Conservation (phyloP, 1,140 invertebrate genomes). For the Sweltsa coloradensis region DNA sequence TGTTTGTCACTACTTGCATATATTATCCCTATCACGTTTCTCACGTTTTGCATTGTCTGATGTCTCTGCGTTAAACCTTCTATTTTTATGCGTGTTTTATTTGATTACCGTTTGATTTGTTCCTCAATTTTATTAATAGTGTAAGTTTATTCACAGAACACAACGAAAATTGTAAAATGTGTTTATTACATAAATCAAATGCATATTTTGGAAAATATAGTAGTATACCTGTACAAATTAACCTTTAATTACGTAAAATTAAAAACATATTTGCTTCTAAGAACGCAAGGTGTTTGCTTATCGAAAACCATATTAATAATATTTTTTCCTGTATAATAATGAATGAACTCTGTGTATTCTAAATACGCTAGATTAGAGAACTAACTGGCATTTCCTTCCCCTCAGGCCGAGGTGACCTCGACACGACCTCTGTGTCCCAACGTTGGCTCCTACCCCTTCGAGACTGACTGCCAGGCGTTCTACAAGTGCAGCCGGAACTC, state of each 20-base stretch:
- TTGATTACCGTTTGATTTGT: too few relatives aligned
- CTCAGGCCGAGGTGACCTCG: constrained; percentile 46
- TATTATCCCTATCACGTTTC: too few relatives aligned
- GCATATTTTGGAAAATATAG: not conserved
- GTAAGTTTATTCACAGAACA: too few relatives aligned
- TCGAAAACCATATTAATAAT: not conserved
- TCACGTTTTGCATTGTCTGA: too few relatives aligned
- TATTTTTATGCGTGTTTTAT: too few relatives aligned
- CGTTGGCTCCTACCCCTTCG: constrained; percentile 51
- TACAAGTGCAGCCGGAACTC: constrained; percentile 50
- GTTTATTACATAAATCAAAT: too few relatives aligned
- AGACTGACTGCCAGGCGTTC: constrained; percentile 50
- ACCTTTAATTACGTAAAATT: not conserved
- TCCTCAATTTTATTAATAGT: too few relatives aligned
- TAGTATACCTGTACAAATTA: not conserved
- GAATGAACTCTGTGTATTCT: too few relatives aligned
- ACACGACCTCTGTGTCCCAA: constrained; percentile 43
- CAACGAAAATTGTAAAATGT: too few relatives aligned
- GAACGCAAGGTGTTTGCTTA: not conserved
- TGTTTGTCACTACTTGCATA: too few relatives aligned
- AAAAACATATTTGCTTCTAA: not conserved
- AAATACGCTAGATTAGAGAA: not conserved
- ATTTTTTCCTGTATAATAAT: too few relatives aligned
- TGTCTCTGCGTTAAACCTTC: too few relatives aligned
- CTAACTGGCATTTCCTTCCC: constrained; percentile 19